phyloP scores from a whole-genome alignment of 2,797 vertebrate species.

The Sylvilagus floridanus region DNA sequence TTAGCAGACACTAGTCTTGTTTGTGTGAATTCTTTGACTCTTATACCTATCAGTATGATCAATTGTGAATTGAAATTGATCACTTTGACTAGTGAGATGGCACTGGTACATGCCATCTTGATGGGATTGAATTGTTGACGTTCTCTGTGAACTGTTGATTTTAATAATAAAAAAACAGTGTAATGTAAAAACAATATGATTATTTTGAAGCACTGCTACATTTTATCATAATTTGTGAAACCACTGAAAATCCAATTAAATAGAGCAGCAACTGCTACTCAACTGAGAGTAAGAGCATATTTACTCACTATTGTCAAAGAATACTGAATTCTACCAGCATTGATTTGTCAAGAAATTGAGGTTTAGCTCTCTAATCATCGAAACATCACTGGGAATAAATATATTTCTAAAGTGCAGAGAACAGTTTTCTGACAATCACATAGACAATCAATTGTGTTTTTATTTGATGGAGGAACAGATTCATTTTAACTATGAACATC shows the following conservation, averaged over 20 bases:
- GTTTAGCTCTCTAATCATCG: not conserved
- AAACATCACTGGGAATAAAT: not conserved
- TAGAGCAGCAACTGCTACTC: not conserved
- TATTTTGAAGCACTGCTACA: not conserved
- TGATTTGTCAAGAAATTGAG: not conserved
- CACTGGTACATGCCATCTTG: too few relatives aligned
- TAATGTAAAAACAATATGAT: not conserved
- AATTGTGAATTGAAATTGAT: too few relatives aligned
- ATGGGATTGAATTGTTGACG: too few relatives aligned
- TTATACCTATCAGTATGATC: too few relatives aligned
- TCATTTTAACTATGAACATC: not conserved
- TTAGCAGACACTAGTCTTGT: too few relatives aligned
- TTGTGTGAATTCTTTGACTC: too few relatives aligned
- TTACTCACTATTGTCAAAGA: constrained; percentile 7
- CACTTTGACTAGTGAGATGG: too few relatives aligned
- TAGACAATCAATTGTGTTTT: not conserved
- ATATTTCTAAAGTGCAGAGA: not conserved
- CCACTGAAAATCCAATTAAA: not conserved
- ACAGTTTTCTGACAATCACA: not conserved
- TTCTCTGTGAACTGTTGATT: not conserved
- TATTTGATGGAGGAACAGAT: not conserved
- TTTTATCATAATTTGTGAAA: constrained; percentile 44
- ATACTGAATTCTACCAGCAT: not conserved
- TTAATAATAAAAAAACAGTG: not conserved
- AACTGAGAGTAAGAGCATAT: not conserved